Conservation (phyloP, 2,797 vertebrate species). For the Hyperoplus immaculatus region DNA sequence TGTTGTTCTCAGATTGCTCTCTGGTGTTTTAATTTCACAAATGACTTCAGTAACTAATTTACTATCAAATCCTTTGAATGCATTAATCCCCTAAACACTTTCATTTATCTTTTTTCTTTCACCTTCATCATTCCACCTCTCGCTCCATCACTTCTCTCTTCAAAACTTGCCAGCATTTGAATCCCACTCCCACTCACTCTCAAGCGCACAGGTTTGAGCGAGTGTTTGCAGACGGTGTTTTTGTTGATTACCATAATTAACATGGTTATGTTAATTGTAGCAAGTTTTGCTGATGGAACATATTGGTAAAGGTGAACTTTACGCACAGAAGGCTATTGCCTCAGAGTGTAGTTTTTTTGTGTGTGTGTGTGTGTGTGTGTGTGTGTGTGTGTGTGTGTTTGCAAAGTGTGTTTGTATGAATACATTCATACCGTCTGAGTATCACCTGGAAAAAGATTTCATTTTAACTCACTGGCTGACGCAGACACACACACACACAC, state of each 20-base stretch:
- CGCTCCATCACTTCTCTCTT: background rate
- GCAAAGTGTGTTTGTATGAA: background rate
- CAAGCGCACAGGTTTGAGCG: constrained; percentile 6
- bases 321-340: constrained; percentile 33
- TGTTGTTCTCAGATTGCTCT: background rate
- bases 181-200: background rate
- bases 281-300: constrained; percentile 69
- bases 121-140: background rate
- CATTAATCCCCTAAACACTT: background rate
- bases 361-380: constrained; percentile 13
- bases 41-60: background rate
- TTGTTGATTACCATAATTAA: constrained; percentile 70
- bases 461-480: constrained; percentile 32
- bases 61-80: background rate
- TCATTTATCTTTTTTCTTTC: background rate
- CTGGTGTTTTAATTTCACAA: background rate
- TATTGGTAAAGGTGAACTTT: constrained; percentile 69
- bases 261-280: constrained; percentile 65
- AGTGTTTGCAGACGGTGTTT: constrained; percentile 29
- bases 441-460: background rate
- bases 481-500: constrained; percentile 35
- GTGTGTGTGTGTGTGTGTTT: constrained; percentile 10
- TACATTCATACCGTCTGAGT: background rate
- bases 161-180: background rate
- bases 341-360: constrained; percentile 8